Conservation (phyloP, 2,888 invertebrate species). For the Lepetodrilus schrolli region DNA sequence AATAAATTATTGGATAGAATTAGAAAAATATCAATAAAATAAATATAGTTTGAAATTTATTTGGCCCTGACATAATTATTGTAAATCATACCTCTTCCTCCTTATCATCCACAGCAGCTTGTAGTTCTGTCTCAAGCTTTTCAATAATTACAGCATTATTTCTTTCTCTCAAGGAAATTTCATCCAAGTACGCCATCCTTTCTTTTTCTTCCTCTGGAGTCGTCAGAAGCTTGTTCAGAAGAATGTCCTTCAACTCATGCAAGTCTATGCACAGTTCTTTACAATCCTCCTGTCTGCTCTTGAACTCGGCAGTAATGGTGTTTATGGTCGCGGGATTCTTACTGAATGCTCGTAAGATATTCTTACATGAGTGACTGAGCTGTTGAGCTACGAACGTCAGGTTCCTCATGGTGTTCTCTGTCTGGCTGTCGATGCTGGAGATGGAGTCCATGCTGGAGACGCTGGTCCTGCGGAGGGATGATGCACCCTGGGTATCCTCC, state of each 20-base stretch:
- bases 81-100: slow-evolving; percentile 70
- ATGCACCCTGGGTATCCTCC: slow-evolving; percentile 5
- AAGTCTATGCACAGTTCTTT: slow-evolving; percentile 55
- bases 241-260: slow-evolving; percentile 70
- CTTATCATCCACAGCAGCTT: slow-evolving; percentile 70
- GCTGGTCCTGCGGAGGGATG: background rate
- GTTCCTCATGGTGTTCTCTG: slow-evolving; percentile 64
- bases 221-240: slow-evolving; percentile 71
- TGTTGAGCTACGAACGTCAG: slow-evolving; percentile 65
- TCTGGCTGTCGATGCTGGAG: slow-evolving; percentile 44
- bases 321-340: slow-evolving; percentile 68
- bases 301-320: slow-evolving; percentile 54
- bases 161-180: slow-evolving; percentile 70
- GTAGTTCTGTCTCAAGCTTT: slow-evolving; percentile 71
- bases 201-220: slow-evolving; percentile 74
- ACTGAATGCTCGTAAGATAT: slow-evolving; percentile 67
- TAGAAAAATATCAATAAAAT: background rate
- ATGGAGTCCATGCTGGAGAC: slow-evolving; percentile 13
- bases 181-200: slow-evolving; percentile 68
- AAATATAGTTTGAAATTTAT: background rate
- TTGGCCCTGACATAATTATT: background rate
- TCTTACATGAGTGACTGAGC: slow-evolving; percentile 70
- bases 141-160: slow-evolving; percentile 72
- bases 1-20: too few relatives aligned
- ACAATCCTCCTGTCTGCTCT: slow-evolving; percentile 41